A percentile compares a stretch with the other conserved stretches of the same genome.
phyloP scores from a whole-genome alignment of 2,797 vertebrate genomes.

The Psittacula derbiana region DNA sequence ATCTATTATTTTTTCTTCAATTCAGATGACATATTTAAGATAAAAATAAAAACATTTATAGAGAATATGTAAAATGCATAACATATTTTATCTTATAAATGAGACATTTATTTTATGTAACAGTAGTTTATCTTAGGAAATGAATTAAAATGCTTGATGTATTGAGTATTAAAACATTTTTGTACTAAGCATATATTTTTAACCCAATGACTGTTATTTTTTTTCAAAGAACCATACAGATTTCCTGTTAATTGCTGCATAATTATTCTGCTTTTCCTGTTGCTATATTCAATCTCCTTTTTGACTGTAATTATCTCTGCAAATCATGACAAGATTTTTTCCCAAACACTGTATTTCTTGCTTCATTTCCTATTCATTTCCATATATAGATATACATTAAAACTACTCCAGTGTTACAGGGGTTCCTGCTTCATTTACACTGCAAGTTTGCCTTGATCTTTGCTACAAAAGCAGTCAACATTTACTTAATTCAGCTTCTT shows the following conservation, averaged over 20 bases:
- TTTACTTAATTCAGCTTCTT: conserved; percentile 58
- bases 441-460: conserved; percentile 52
- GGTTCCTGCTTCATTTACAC: conserved; percentile 19
- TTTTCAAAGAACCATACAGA: conserved; percentile 52
- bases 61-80: neutral
- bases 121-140: conserved; percentile 32
- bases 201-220: conserved; percentile 36
- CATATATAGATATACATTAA: conserved; percentile 1
- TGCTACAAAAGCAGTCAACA: conserved; percentile 38
- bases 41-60: neutral
- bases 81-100: neutral
- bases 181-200: conserved; percentile 66
- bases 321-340: conserved; percentile 52
- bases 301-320: conserved; percentile 63
- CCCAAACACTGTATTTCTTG: conserved; percentile 33
- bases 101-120: conserved; percentile 16
- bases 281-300: conserved; percentile 55
- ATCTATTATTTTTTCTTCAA: neutral
- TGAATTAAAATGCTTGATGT: conserved; percentile 39
- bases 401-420: neutral
- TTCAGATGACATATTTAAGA: neutral
- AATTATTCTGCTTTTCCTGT: conserved; percentile 67
- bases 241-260: conserved; percentile 63
- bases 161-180: conserved; percentile 57
- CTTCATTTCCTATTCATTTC: conserved; percentile 46